These are phyloP conservation scores for Pyrocephalus nanus DNA, from an alignment of 2,797 vertebrate genomes.

Conservation along the genomic window DNA sequence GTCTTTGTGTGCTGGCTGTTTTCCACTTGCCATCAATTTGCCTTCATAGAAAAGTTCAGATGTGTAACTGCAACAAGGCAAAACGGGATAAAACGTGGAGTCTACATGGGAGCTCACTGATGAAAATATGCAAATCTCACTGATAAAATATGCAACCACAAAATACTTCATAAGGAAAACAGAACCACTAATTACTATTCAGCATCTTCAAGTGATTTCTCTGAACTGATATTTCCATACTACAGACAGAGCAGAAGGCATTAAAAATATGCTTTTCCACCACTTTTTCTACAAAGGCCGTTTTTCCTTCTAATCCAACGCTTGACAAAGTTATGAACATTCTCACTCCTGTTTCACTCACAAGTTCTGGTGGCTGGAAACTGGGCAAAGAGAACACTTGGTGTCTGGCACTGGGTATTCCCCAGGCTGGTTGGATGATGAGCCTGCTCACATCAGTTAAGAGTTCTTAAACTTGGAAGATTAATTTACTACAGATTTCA, in stretches of 20 bases:
- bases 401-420: not conserved
- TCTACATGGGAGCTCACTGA: not conserved
- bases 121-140: conserved; percentile 22
- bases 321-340: not conserved
- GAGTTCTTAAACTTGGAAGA: not conserved
- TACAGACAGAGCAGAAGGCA: conserved; percentile 10
- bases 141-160: conserved; percentile 38
- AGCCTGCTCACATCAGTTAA: not conserved
- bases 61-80: conserved; percentile 86
- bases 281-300: not conserved
- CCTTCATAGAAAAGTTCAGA: conserved; percentile 99
- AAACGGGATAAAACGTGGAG: conserved; percentile 51
- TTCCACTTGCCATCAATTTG: conserved; percentile 98
- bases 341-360: not conserved
- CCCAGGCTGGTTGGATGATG: not conserved
- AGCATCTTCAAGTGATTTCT: not conserved
- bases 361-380: not conserved
- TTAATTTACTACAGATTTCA: not conserved
- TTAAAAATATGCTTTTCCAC: not conserved
- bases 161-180: conserved; percentile 9
- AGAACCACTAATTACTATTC: conserved; percentile 18
- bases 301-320: not conserved
- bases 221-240: not conserved
- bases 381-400: not conserved
- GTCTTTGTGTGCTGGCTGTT: conserved; percentile 97